A percentile compares a stretch with the other conserved stretches of the same genome.
Evolutionary conservation across 23 tunicate species (phyloP).

Genomic region (Styela clava): DNA sequence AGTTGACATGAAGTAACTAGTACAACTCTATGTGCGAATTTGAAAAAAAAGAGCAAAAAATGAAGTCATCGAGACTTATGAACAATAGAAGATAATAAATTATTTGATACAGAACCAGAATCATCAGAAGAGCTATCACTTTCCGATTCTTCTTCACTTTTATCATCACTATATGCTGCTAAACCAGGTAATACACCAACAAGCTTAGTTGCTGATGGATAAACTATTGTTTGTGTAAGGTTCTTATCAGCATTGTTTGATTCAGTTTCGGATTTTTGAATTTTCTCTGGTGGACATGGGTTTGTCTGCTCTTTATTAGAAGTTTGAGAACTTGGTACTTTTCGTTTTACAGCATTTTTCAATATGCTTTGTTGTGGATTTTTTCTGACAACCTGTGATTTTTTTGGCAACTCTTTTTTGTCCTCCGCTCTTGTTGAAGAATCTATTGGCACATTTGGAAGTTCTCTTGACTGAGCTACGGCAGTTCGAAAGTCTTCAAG

Average conservation of each 20-base stretch:
- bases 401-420: background rate
- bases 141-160: constrained; percentile 20
- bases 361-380: constrained; percentile 19
- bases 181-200: constrained; percentile 58
- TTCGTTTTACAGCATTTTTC: constrained; percentile 37
- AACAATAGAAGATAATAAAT: constrained; percentile 28
- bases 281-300: background rate
- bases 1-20: background rate
- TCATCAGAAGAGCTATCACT: constrained; percentile 22
- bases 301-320: background rate
- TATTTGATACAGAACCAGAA: background rate
- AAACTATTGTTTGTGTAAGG: background rate
- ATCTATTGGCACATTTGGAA: constrained; percentile 17
- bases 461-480: constrained; percentile 21
- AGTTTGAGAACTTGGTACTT: background rate
- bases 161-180: constrained; percentile 34
- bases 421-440: background rate
- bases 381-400: background rate
- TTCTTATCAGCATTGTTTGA: background rate
- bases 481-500: constrained; percentile 60
- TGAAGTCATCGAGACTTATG: no score
- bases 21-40: background rate
- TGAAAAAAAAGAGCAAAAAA: no score
- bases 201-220: constrained; percentile 49
- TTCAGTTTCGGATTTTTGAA: background rate